Evolutionary conservation across 2,888 invertebrate genomes (phyloP).

Genomic region (Trachelus tabidus): DNA sequence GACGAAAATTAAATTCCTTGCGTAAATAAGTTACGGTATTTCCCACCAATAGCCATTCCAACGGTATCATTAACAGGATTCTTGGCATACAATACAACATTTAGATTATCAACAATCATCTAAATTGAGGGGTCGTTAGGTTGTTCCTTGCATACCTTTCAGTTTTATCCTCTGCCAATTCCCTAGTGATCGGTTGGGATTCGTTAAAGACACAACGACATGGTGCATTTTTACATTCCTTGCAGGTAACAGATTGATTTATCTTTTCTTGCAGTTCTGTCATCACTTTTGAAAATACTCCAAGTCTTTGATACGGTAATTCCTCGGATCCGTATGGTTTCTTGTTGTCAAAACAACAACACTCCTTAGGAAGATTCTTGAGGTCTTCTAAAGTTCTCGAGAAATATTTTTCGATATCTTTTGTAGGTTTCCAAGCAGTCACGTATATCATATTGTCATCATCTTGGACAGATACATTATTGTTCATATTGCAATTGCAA

Average conservation of each 20-base stretch:
- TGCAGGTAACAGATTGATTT: conserved; percentile 37
- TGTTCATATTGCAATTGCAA: conserved; percentile 15
- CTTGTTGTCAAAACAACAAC: conserved; percentile 12
- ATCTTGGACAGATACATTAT: neutral
- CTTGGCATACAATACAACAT: too few relatives aligned
- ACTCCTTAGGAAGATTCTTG: conserved; percentile 21
- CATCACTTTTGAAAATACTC: conserved; percentile 50
- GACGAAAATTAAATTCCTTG: too few relatives aligned
- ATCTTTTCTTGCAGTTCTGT: conserved; percentile 51
- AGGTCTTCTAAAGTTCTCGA: conserved; percentile 29
- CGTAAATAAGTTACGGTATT: too few relatives aligned
- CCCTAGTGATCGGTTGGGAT: too few relatives aligned
- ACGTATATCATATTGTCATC: conserved; percentile 32
- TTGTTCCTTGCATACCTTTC: too few relatives aligned
- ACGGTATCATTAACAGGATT: too few relatives aligned
- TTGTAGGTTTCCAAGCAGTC: conserved; percentile 44
- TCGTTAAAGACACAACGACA: conserved; percentile 35
- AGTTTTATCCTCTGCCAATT: too few relatives aligned
- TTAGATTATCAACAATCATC: too few relatives aligned
- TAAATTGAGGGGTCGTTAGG: too few relatives aligned
- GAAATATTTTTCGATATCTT: conserved; percentile 38
- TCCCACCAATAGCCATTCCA: too few relatives aligned
- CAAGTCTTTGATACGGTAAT: conserved; percentile 46
- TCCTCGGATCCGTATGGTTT: conserved; percentile 37
- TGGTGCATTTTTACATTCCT: conserved; percentile 36